phyloP scores from a whole-genome alignment of 2,888 invertebrate genomes.

The Rhagophthalmus giganteus region DNA sequence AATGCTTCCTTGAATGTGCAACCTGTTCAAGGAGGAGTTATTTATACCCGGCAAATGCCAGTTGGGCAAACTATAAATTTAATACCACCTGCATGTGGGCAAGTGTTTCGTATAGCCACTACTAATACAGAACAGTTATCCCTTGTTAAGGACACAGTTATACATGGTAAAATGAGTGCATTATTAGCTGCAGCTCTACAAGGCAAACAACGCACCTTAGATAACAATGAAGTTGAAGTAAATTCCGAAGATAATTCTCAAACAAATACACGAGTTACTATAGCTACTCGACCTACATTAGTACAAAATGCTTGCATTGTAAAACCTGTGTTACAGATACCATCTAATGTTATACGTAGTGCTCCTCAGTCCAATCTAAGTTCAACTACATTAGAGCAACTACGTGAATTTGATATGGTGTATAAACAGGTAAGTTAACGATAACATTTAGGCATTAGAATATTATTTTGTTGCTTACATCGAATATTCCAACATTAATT shows the following conservation, averaged over 20 bases:
- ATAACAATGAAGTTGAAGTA: constrained; percentile 33
- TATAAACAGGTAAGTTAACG: constrained; percentile 65
- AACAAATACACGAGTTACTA: constrained; percentile 16
- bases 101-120: constrained; percentile 54
- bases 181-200: constrained; percentile 56
- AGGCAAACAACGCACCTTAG: constrained; percentile 46
- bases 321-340: constrained; percentile 61
- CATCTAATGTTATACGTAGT: constrained; percentile 64
- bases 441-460: not conserved
- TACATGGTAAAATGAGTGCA: constrained; percentile 57
- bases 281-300: constrained; percentile 56
- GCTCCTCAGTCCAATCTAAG: constrained; percentile 68
- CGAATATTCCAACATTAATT: not conserved
- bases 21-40: constrained; percentile 69
- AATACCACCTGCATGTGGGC: constrained; percentile 56
- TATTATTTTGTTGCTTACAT: not conserved
- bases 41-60: constrained; percentile 73
- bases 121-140: constrained; percentile 53
- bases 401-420: constrained; percentile 79
- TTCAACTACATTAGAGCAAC: constrained; percentile 74
- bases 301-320: constrained; percentile 63
- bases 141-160: constrained; percentile 54
- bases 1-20: constrained; percentile 61
- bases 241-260: constrained; percentile 34
- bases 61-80: constrained; percentile 65